Conservation (phyloP, 2,797 vertebrate species). For the Caiman crocodilus region DNA sequence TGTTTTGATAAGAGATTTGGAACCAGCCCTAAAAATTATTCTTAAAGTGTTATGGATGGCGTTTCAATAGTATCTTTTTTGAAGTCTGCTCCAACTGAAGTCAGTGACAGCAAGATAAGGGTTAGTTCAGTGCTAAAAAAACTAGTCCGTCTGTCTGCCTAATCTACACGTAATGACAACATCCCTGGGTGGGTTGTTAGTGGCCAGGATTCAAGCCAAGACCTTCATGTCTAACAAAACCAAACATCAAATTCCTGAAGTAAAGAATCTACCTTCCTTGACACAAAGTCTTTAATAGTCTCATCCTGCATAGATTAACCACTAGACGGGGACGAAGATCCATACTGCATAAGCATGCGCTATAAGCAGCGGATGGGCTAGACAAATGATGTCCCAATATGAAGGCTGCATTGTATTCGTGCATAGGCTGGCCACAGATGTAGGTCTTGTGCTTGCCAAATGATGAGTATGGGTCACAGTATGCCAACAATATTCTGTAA, state of each 20-base stretch:
- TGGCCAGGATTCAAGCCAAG: neutral
- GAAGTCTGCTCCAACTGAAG: neutral
- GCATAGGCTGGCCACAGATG: neutral
- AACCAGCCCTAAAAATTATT: neutral
- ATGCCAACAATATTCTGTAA: no score
- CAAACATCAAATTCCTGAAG: neutral
- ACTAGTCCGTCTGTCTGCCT: no score
- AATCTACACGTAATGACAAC: neutral
- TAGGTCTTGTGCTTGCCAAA: neutral
- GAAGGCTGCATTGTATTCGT: neutral
- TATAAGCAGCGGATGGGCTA: neutral
- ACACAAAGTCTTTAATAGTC: neutral
- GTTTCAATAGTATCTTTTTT: neutral
- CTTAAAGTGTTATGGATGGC: neutral
- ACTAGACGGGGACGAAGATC: neutral
- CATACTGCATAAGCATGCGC: accelerated
- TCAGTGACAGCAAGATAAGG: neutral
- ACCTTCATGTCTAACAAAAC: neutral
- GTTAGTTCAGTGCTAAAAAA: neutral
- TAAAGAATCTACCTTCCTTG: neutral
- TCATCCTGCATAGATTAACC: neutral
- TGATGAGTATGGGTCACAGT: no score
- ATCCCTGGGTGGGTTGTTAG: neutral
- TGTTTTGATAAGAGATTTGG: neutral
- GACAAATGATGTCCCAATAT: neutral